Base-by-base conservation (phyloP, 2,113 vertebrate species). In the Scophthalmus maximus region DNA sequence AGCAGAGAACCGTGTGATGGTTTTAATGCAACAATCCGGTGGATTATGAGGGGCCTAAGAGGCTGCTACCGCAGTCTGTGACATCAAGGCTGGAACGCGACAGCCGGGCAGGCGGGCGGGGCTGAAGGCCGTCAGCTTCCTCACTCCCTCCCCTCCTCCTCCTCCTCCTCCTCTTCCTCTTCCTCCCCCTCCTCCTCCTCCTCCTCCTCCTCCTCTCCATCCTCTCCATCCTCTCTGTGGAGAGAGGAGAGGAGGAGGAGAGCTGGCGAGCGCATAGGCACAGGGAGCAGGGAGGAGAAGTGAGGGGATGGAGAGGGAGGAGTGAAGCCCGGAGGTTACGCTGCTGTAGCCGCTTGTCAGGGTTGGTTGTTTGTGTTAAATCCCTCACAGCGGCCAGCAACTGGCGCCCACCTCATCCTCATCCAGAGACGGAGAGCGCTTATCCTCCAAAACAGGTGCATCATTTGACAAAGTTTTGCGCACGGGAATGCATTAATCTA, bases 21-120 rank as follows among this genome's bases (percentile, higher is more conserved):
- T 82, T 88, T 87, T 83, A 90, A 79, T 80, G 53, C 77, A 87
- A 88, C 83, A 85, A 85, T 81, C 76, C 67, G 38, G 51, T 79
- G 87, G 90, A 84, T 93, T 89, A 87, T 66, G 69, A 51, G 49
- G 64, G 67, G 75, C 34, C 78, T 86, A 70, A 76, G 78, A 88
- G 82, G 20, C 79, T 62, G 76, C 71, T 29, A 18, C 78, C 59
- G 76, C 82, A 55, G 83, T 50, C 51, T 81, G 71, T 56, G 78
- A 79, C 87, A 81, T 82, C 81, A 86, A 76, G 68, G 69, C 66
- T 75, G 1, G 2, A 68, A 49, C 23, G 76, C 12, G 22, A 79
- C 72, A 87, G 76, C 49, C 65, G 55, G 29, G 23, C 42, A 47
- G 52, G 51, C 27, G 49, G 66, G 40, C 27, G 49, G 66, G 40